phyloP scores from a whole-genome alignment of 2,888 invertebrate species.

The Bimastos eiseni region DNA sequence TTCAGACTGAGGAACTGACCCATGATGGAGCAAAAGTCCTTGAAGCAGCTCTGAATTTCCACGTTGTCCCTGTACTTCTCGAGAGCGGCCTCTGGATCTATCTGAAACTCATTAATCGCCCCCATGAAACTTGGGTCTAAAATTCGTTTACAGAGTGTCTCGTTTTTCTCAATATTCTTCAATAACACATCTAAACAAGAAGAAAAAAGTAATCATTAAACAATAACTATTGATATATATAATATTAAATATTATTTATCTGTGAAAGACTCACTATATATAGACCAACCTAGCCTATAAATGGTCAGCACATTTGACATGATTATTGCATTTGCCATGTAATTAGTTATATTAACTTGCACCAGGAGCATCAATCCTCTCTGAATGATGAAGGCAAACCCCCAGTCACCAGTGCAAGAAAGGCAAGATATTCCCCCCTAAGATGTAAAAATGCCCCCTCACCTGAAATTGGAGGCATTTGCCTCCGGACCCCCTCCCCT shows the following conservation, averaged over 20 bases:
- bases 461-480: too few relatives aligned
- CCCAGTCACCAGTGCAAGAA: too few relatives aligned
- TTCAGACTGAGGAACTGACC: conserved; percentile 46
- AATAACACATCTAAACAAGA: conserved; percentile 49
- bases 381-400: too few relatives aligned
- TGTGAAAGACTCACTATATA: neutral
- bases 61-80: conserved; percentile 53
- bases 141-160: conserved; percentile 48
- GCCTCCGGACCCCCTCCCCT: too few relatives aligned
- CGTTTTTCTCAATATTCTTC: conserved; percentile 51
- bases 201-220: neutral
- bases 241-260: neutral
- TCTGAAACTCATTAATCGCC: conserved; percentile 57
- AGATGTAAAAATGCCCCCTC: too few relatives aligned
- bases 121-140: conserved; percentile 53
- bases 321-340: too few relatives aligned
- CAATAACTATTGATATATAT: neutral
- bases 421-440: too few relatives aligned
- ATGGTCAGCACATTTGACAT: too few relatives aligned
- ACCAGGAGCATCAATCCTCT: too few relatives aligned
- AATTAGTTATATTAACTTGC: too few relatives aligned
- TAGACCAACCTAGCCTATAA: too few relatives aligned
- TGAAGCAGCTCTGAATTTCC: conserved; percentile 55
- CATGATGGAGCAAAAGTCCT: conserved; percentile 56
- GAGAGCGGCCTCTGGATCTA: conserved; percentile 54